A percentile compares a stretch with the other conserved stretches of the same genome.
Evolutionary conservation across 2,113 vertebrate genomes (phyloP).

Genomic region (Zosterops pallidus): DNA sequence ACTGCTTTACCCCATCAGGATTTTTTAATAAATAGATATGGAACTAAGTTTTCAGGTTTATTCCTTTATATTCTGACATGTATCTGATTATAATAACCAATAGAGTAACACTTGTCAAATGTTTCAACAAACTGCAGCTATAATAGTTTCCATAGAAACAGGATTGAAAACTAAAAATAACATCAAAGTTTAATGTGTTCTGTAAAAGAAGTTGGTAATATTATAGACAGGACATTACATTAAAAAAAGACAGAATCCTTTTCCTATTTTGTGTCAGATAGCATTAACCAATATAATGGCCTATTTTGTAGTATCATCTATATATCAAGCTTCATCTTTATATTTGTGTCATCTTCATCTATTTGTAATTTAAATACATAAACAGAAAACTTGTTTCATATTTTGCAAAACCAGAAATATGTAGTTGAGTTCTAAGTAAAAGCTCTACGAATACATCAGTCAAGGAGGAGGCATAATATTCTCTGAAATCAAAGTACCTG

Average conservation of each 20-base stretch:
- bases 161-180: not conserved
- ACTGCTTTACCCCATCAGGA: not conserved
- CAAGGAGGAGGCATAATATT: not conserved
- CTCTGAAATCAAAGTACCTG: not conserved
- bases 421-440: not conserved
- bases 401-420: not conserved
- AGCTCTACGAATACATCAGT: not conserved
- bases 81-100: not conserved
- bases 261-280: not conserved
- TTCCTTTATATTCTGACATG: not conserved
- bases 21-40: not conserved
- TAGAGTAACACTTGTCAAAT: not conserved
- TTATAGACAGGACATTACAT: not conserved
- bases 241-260: not conserved
- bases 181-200: not conserved
- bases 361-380: not conserved
- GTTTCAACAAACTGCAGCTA: not conserved
- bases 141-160: slow-evolving; percentile 37
- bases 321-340: not conserved
- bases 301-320: not conserved
- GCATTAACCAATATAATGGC: not conserved
- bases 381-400: not conserved
- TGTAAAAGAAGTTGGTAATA: not conserved
- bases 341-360: not conserved
- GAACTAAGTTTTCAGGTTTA: not conserved